Evolutionary conservation across 2,888 invertebrate genomes (phyloP).

Genomic region (Erebia aethiops): DNA sequence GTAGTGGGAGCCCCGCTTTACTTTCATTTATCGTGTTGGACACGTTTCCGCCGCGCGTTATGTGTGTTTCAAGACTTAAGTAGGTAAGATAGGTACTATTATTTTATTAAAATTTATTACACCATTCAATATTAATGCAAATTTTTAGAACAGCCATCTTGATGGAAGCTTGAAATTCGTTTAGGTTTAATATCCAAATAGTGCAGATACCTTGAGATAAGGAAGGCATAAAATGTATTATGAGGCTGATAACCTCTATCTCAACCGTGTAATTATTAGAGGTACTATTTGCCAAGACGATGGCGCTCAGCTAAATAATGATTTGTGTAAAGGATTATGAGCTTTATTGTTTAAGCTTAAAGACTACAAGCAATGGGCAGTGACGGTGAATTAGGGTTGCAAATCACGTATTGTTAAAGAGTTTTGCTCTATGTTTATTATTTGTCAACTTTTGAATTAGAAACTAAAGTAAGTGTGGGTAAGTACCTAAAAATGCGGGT

Average conservation of each 20-base stretch:
- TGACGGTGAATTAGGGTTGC: constrained; percentile 23
- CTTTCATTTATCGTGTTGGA: too few relatives aligned
- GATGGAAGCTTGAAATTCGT: constrained; percentile 29
- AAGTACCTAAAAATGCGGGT: too few relatives aligned
- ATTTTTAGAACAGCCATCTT: constrained; percentile 23
- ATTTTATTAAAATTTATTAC: constrained; percentile 8
- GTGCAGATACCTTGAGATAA: constrained; percentile 56
- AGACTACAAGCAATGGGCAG: constrained; percentile 42
- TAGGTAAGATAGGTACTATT: neutral
- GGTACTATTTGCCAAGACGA: constrained; percentile 73
- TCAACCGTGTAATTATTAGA: constrained; percentile 78
- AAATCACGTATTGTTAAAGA: neutral
- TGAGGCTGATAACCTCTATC: constrained; percentile 78
- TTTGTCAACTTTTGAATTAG: neutral
- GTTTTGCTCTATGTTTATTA: neutral
- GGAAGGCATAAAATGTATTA: constrained; percentile 67
- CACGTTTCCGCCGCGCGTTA: too few relatives aligned
- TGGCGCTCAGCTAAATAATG: constrained; percentile 37
- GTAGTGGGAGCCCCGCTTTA: too few relatives aligned
- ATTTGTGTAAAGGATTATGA: constrained; percentile 44
- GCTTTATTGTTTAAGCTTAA: constrained; percentile 50
- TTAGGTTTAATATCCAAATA: constrained; percentile 44
- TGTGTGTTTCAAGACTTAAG: too few relatives aligned
- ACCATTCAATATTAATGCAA: constrained; percentile 22
- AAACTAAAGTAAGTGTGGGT: neutral